Conservation (phyloP, 2,797 vertebrate species). For the Threskiornis aethiopicus region DNA sequence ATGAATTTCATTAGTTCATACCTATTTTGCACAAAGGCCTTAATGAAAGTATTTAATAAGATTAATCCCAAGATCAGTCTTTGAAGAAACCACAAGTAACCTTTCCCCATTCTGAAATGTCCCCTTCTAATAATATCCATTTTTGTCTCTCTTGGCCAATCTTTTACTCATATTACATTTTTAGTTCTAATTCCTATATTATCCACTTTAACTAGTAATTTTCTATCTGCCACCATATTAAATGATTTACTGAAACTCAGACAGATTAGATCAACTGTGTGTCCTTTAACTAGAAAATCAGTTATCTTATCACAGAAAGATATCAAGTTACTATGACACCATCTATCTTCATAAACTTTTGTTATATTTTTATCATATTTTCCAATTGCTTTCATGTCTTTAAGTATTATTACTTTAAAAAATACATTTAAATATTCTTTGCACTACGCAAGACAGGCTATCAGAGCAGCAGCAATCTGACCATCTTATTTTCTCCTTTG, state of each 20-base stretch:
- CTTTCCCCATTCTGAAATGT: neutral
- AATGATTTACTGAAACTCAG: neutral
- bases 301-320: neutral
- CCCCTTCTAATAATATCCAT: neutral
- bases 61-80: neutral
- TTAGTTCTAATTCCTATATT: neutral
- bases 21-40: neutral
- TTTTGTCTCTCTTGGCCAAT: neutral
- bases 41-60: neutral
- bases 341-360: neutral
- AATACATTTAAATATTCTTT: neutral
- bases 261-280: neutral
- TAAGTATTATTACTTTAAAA: neutral
- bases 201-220: neutral
- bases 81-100: neutral
- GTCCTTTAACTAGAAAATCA: constrained; percentile 10
- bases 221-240: neutral
- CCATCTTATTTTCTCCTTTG: neutral
- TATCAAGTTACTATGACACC: neutral
- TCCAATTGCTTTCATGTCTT: neutral
- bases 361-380: neutral
- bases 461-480: neutral
- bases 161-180: neutral
- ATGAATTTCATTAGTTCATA: neutral
- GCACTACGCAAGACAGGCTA: neutral